These are phyloP conservation scores for Argya squamiceps DNA, from an alignment of 2,797 vertebrate species.

Conservation along the genomic window DNA sequence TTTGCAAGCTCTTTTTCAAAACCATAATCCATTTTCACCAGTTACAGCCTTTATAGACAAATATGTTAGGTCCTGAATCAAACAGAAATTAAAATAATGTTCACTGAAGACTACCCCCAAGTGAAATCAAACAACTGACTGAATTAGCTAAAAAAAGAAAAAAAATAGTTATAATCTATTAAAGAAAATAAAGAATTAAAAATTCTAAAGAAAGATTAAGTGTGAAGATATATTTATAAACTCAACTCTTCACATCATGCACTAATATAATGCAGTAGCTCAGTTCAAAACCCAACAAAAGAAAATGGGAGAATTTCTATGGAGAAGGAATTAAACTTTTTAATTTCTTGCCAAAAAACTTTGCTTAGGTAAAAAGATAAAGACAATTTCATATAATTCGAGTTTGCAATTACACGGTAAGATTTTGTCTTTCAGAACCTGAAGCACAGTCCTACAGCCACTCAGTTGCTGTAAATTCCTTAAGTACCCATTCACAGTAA, in stretches of 20 bases:
- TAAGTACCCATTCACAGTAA: background rate
- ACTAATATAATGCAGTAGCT: background rate
- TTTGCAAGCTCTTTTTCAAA: background rate
- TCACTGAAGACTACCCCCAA: background rate
- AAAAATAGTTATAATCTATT: background rate
- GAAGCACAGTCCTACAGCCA: background rate
- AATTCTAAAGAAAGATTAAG: background rate
- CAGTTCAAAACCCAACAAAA: background rate
- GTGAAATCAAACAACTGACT: background rate
- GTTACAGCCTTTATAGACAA: background rate
- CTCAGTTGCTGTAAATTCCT: background rate
- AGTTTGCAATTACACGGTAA: background rate
- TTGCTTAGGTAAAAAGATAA: background rate
- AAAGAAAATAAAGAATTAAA: background rate
- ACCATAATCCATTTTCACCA: background rate
- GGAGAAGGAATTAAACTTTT: background rate
- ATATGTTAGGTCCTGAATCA: background rate
- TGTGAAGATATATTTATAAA: background rate
- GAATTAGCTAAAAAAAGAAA: background rate
- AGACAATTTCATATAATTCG: background rate
- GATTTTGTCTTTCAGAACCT: background rate
- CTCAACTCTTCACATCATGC: background rate
- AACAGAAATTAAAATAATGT: background rate
- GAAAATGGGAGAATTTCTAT: background rate
- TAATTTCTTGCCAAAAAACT: background rate